Evolutionary conservation across 2,797 vertebrate species (phyloP).

Genomic region (Taeniopygia guttata): DNA sequence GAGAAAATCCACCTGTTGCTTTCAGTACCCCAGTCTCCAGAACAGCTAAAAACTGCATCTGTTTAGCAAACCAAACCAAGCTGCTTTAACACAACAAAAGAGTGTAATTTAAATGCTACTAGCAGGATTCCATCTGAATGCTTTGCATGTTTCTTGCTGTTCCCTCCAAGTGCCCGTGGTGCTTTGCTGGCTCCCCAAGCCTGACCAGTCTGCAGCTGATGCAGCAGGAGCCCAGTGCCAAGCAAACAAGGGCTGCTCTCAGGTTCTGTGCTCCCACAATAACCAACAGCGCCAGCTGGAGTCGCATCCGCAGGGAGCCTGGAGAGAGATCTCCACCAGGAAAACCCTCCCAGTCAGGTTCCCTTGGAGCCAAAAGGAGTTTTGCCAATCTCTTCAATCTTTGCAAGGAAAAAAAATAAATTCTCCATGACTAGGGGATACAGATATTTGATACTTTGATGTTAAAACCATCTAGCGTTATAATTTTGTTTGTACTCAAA

Average conservation of each 20-base stretch:
- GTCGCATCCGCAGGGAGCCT: background rate
- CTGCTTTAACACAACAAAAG: background rate
- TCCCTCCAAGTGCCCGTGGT: background rate
- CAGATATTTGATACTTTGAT: background rate
- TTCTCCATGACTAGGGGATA: background rate
- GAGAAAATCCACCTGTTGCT: background rate
- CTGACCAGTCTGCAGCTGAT: background rate
- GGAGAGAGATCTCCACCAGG: background rate
- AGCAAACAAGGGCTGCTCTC: background rate
- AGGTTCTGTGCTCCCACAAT: background rate
- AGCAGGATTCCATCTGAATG: background rate
- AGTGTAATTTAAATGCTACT: background rate
- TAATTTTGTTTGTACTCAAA: background rate
- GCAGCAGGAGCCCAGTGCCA: background rate
- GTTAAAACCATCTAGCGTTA: background rate
- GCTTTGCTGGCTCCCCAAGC: background rate
- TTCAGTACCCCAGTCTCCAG: background rate
- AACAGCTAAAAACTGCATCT: background rate
- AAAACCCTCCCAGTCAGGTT: background rate
- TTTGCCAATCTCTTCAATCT: background rate
- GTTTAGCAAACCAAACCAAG: background rate
- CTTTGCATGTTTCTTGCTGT: background rate
- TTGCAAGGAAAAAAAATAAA: background rate
- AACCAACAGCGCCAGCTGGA: constrained; percentile 55
- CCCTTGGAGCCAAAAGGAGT: background rate